Percentiles rank a stretch among this genome's conserved stretches.
Conservation (phyloP, 2,888 invertebrate genomes). For the Nomada fabriciana region DNA sequence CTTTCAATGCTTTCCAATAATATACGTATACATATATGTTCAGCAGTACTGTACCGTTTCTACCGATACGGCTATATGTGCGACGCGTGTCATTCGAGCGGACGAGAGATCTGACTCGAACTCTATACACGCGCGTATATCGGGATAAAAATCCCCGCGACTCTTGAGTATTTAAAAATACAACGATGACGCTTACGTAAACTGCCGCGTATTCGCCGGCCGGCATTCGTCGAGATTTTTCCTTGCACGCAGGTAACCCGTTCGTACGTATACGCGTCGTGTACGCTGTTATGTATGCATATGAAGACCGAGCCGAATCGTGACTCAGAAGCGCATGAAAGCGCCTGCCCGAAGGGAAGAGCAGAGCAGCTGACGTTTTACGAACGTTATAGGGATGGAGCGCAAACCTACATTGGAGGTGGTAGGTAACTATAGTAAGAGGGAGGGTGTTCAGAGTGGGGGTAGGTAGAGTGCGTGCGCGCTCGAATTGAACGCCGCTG, state of each 20-base stretch:
- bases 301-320: conserved; percentile 40
- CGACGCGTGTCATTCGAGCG: conserved; percentile 4
- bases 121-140: background rate
- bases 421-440: conserved; percentile 24
- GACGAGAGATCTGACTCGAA: background rate
- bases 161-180: conserved; percentile 26
- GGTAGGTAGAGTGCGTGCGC: conserved; percentile 83
- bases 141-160: background rate
- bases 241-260: conserved; percentile 8
- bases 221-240: conserved; percentile 26
- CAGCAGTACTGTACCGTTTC: background rate
- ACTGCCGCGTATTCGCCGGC: conserved; percentile 2
- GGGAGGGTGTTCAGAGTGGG: conserved; percentile 45
- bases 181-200: background rate
- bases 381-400: conserved; percentile 5
- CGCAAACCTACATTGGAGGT: background rate
- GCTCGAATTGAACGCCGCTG: conserved; percentile 73
- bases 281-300: background rate
- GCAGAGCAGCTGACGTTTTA: conserved; percentile 34
- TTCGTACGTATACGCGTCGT: conserved; percentile 4
- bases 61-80: background rate
- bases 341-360: conserved; percentile 33
- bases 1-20: too few species aligned
- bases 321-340: conserved; percentile 48
- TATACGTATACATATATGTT: too few species aligned